phyloP scores from a whole-genome alignment of 2,113 vertebrate genomes.

The Rhinopomastus cyanomelas region DNA sequence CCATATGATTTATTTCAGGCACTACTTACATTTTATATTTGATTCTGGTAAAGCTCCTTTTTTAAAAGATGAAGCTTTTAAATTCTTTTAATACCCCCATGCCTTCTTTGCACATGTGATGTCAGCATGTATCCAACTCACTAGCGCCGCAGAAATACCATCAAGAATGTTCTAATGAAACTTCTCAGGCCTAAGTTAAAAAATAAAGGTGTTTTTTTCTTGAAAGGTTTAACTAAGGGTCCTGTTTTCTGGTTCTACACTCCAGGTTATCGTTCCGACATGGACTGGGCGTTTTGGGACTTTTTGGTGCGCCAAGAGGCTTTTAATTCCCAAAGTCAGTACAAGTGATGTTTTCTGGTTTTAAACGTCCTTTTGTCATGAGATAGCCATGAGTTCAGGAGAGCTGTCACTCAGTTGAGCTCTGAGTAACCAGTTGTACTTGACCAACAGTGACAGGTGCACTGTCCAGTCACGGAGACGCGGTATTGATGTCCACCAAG shows the following conservation, averaged over 20 bases:
- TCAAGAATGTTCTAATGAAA: neutral
- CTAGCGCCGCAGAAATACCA: neutral
- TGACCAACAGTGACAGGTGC: neutral
- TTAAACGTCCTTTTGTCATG: neutral
- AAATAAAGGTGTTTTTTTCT: slow-evolving; percentile 3
- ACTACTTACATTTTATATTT: neutral
- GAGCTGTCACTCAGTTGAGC: accelerated
- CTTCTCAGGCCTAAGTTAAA: neutral
- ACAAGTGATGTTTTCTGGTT: neutral
- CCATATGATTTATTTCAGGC: neutral
- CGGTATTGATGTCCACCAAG: neutral
- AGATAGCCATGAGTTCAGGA: neutral
- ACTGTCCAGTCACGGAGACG: neutral
- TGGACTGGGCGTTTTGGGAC: neutral
- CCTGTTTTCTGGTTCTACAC: neutral
- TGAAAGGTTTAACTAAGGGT: neutral
- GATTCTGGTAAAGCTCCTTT: neutral
- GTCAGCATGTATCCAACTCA: neutral
- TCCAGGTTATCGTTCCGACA: neutral
- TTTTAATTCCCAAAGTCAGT: neutral
- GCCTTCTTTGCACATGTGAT: neutral
- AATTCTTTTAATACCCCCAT: neutral
- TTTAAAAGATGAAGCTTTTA: neutral
- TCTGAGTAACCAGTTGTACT: accelerated
- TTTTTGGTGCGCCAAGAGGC: neutral